Conservation (phyloP, 2,113 vertebrate genomes). For the Zosterops pallidus region DNA sequence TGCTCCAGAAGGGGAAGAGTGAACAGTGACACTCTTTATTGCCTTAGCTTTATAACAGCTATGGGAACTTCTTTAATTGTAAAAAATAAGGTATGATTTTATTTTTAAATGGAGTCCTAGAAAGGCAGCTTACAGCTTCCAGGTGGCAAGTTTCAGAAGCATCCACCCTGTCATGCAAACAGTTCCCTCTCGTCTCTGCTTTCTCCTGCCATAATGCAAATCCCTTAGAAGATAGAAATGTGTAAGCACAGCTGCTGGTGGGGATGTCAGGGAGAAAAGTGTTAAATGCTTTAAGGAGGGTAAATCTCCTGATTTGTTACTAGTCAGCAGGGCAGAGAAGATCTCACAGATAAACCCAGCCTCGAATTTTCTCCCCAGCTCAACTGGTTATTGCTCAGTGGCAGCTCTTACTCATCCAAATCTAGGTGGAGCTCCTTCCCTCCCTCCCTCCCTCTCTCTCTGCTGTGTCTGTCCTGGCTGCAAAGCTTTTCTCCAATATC, state of each 20-base stretch:
- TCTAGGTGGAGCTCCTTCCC: constrained; percentile 69
- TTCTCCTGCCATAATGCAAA: neutral
- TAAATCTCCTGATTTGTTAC: neutral
- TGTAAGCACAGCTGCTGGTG: neutral
- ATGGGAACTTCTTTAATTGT: neutral
- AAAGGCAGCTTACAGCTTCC: neutral
- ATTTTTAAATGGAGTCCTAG: neutral
- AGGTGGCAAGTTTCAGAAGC: neutral
- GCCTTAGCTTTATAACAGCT: neutral
- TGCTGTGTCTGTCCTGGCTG: neutral
- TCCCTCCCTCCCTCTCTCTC: neutral
- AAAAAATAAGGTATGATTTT: neutral
- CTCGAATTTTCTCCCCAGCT: constrained; percentile 6
- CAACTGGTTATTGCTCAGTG: constrained; percentile 47
- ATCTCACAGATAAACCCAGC: constrained; percentile 36
- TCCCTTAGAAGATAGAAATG: neutral
- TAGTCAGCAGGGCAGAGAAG: constrained; percentile 27
- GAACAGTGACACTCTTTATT: neutral
- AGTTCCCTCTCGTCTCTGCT: neutral
- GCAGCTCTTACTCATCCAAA: constrained; percentile 66
- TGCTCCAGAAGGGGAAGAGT: neutral
- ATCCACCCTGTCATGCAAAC: neutral
- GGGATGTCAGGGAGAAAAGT: neutral
- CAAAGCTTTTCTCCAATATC: neutral
- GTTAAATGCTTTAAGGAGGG: neutral